These are phyloP conservation scores for Elephantulus edwardii DNA, from an alignment of 2,113 vertebrate genomes.

Conservation along the genomic window DNA sequence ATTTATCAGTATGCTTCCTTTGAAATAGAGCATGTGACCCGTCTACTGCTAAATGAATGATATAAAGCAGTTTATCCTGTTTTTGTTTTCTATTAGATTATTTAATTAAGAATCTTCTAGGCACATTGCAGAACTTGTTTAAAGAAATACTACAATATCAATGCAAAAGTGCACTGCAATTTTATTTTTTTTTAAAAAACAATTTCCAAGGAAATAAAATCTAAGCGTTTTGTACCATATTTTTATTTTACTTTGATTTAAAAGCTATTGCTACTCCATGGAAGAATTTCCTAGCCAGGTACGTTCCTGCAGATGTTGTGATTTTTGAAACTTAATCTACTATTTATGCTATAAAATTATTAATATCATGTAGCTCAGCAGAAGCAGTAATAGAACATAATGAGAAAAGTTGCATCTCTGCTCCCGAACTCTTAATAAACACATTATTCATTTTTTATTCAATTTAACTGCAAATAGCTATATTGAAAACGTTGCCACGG, in stretches of 20 bases:
- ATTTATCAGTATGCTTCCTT: constrained; percentile 31
- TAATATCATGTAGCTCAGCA: constrained; percentile 67
- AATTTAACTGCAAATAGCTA: constrained; percentile 68
- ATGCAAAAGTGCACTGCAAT: constrained; percentile 38
- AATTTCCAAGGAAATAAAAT: constrained; percentile 40
- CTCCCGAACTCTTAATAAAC: constrained; percentile 61
- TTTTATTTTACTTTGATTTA: constrained; percentile 61
- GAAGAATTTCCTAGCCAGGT: constrained; percentile 55
- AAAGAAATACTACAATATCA: constrained; percentile 24
- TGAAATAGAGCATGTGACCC: neutral
- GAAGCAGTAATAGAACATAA: constrained; percentile 54
- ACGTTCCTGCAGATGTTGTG: constrained; percentile 52
- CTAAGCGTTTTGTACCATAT: constrained; percentile 33
- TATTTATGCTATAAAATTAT: constrained; percentile 74
- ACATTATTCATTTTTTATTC: constrained; percentile 76
- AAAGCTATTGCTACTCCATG: neutral
- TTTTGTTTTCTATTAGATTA: neutral
- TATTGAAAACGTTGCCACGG: constrained; percentile 70
- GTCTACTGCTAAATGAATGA: neutral
- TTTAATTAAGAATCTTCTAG: constrained; percentile 8
- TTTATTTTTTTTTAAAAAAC: constrained; percentile 58
- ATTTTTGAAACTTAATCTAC: constrained; percentile 70
- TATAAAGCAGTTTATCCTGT: neutral
- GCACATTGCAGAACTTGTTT: constrained; percentile 32
- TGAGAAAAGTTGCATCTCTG: constrained; percentile 67